A percentile compares a stretch with the other conserved stretches of the same genome.
phyloP scores from a whole-genome alignment of 2,888 invertebrate genomes.

The Cyclophora albipunctata region DNA sequence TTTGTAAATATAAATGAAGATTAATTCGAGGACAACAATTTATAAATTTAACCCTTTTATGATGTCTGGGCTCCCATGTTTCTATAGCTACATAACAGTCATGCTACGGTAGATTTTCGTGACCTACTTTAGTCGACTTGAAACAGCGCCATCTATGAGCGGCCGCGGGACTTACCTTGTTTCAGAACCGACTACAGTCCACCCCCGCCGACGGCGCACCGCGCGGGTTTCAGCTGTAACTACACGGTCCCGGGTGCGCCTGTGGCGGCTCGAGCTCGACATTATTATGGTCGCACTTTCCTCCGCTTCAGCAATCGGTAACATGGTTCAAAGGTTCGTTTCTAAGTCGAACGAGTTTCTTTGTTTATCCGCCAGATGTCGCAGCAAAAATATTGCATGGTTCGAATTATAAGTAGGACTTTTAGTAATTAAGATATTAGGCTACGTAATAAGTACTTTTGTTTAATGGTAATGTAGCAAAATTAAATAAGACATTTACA shows the following conservation, averaged over 20 bases:
- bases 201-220: conserved; percentile 79
- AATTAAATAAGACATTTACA: too few relatives aligned
- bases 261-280: conserved; percentile 45
- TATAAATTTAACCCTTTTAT: too few relatives aligned
- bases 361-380: conserved; percentile 31
- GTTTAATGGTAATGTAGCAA: too few relatives aligned
- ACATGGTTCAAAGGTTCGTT: conserved; percentile 32
- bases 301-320: conserved; percentile 62
- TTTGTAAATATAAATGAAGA: too few relatives aligned
- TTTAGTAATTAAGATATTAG: too few relatives aligned
- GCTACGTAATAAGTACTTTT: too few relatives aligned
- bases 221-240: conserved; percentile 66
- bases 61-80: too few relatives aligned
- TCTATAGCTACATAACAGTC: too few relatives aligned
- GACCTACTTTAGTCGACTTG: too few relatives aligned
- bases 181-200: conserved; percentile 86
- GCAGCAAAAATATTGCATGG: neutral
- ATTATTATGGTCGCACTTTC: conserved; percentile 47
- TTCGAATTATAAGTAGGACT: too few relatives aligned
- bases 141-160: conserved; percentile 48
- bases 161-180: conserved; percentile 72
- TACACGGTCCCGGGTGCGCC: conserved; percentile 57
- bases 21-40: too few relatives aligned
- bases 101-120: too few relatives aligned
- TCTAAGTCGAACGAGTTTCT: conserved; percentile 19